Conservation (phyloP, 2,888 invertebrate genomes). For the Sarcophaga subvicina region DNA sequence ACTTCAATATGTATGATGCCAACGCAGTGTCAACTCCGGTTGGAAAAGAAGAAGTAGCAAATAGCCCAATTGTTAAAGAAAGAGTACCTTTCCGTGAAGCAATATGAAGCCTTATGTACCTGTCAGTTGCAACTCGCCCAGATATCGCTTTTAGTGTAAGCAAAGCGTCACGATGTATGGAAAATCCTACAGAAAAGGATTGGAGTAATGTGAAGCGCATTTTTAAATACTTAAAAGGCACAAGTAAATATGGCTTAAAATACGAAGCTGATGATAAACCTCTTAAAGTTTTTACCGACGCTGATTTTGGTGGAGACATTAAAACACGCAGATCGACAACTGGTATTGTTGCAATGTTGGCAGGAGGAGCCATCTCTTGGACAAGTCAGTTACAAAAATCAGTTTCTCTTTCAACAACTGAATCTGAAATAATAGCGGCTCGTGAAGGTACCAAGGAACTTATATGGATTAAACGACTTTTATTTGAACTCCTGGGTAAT, state of each 20-base stretch:
- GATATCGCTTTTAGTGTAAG: slow-evolving; percentile 47
- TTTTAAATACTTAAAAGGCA: background rate
- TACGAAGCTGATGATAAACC: background rate
- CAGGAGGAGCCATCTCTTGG: slow-evolving; percentile 25
- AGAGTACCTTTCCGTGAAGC: slow-evolving; percentile 55
- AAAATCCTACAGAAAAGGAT: background rate
- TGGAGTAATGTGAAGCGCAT: background rate
- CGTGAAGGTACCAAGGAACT: slow-evolving; percentile 16
- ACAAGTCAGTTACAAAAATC: slow-evolving; percentile 9
- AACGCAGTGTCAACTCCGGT: slow-evolving; percentile 57
- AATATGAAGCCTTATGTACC: slow-evolving; percentile 55
- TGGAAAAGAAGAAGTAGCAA: slow-evolving; percentile 34
- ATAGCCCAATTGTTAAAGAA: slow-evolving; percentile 26
- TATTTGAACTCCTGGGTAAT: background rate
- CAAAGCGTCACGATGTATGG: background rate
- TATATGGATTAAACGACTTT: slow-evolving; percentile 19
- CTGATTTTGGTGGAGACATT: slow-evolving; percentile 13
- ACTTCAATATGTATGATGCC: slow-evolving; percentile 52
- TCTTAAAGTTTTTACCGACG: slow-evolving; percentile 1
- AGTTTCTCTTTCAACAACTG: slow-evolving; percentile 14
- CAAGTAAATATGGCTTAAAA: background rate
- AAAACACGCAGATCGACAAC: slow-evolving; percentile 18
- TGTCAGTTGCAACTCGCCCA: slow-evolving; percentile 50
- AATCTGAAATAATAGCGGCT: slow-evolving; percentile 20
- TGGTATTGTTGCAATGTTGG: slow-evolving; percentile 9